Conservation (phyloP, 1,140 invertebrate species). For the Aphelinus certus region DNA sequence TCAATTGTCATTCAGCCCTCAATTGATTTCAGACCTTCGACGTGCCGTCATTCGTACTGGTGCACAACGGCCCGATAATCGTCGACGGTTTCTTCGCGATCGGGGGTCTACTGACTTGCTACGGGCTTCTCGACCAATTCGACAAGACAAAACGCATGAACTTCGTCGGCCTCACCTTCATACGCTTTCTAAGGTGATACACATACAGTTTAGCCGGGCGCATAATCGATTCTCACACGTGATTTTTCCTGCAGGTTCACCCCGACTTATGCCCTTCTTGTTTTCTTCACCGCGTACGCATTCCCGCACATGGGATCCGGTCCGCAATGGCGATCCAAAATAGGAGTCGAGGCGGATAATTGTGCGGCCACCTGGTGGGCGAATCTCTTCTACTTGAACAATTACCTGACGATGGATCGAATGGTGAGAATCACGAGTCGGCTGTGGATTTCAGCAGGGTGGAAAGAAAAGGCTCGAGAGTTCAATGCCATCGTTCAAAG, state of each 20-base stretch:
- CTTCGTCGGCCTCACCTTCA: conserved; percentile 43
- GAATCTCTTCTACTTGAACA: conserved; percentile 69
- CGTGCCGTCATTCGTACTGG: conserved; percentile 35
- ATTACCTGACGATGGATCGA: conserved; percentile 60
- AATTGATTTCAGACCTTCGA: conserved; percentile 23
- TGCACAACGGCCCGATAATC: conserved; percentile 53
- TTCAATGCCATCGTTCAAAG: too few species aligned
- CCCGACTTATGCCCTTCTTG: conserved; percentile 55
- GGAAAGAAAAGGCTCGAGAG: too few species aligned
- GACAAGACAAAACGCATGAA: conserved; percentile 52
- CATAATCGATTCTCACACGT: too few species aligned
- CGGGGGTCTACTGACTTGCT: conserved; percentile 53
- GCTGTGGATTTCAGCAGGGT: background rate
- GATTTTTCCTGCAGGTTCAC: conserved; percentile 51
- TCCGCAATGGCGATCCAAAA: conserved; percentile 52
- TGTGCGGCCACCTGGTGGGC: conserved; percentile 69
- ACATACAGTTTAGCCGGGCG: too few species aligned
- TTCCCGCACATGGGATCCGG: conserved; percentile 52
- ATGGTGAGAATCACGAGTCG: conserved; percentile 32
- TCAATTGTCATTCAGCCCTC: background rate
- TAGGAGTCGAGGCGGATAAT: conserved; percentile 46
- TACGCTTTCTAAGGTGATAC: conserved; percentile 50
- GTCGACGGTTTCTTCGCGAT: conserved; percentile 57
- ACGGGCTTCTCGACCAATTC: conserved; percentile 51
- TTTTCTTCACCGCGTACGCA: conserved; percentile 55